Percentiles rank a stretch among this genome's conserved stretches.
These are phyloP conservation scores for Aphaenogaster floridana DNA, from an alignment of 1,140 invertebrate genomes.

Conservation along the genomic window DNA sequence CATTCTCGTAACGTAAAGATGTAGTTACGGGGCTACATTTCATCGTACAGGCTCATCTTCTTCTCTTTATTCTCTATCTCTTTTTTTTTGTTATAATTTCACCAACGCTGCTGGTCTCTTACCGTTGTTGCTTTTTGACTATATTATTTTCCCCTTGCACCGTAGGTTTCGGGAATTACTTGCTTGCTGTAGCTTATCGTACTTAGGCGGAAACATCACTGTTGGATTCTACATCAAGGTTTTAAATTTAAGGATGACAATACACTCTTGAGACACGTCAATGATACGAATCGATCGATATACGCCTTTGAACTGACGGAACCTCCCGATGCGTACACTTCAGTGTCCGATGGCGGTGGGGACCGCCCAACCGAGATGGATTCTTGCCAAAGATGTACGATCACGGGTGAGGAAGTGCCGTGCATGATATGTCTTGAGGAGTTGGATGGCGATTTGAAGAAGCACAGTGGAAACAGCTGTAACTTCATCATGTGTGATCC, in stretches of 20 bases:
- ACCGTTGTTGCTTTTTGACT: slow-evolving; percentile 57
- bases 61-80: slow-evolving; percentile 30
- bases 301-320: slow-evolving; percentile 87
- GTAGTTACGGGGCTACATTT: slow-evolving; percentile 85
- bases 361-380: slow-evolving; percentile 76
- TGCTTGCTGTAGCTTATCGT: slow-evolving; percentile 74
- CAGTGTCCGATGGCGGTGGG: slow-evolving; percentile 72
- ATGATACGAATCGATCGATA: slow-evolving; percentile 87
- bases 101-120: slow-evolving; percentile 35
- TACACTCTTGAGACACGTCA: slow-evolving; percentile 87
- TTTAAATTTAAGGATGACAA: slow-evolving; percentile 88
- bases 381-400: slow-evolving; percentile 76
- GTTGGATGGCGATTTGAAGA: slow-evolving; percentile 87
- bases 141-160: slow-evolving; percentile 74
- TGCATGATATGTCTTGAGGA: slow-evolving; percentile 91
- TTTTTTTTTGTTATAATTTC: slow-evolving; percentile 32
- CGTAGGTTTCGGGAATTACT: slow-evolving; percentile 73
- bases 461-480: slow-evolving; percentile 87
- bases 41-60: slow-evolving; percentile 76
- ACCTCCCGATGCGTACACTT: slow-evolving; percentile 81
- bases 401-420: slow-evolving; percentile 75
- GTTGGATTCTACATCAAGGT: slow-evolving; percentile 74
- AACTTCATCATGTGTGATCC: slow-evolving; percentile 88
- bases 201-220: slow-evolving; percentile 71
- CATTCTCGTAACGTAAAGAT: slow-evolving; percentile 82